Evolutionary conservation across 2,113 vertebrate genomes (phyloP).

Genomic region (Sinocyclocheilus anophthalmus): DNA sequence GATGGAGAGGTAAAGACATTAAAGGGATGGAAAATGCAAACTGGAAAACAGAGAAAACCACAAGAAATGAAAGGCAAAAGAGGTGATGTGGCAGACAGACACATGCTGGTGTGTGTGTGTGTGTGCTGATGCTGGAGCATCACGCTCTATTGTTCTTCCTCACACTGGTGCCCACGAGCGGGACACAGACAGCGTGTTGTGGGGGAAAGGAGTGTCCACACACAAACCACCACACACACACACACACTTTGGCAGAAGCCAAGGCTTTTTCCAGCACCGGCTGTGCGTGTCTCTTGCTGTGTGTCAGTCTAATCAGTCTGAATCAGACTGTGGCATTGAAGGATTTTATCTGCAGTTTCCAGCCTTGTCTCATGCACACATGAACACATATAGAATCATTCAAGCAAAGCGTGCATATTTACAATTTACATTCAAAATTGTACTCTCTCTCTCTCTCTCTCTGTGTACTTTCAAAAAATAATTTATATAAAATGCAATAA

Average conservation of each 20-base stretch:
- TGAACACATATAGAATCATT: background rate
- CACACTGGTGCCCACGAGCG: constrained; percentile 52
- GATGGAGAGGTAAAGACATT: constrained; percentile 6
- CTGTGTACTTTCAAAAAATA: background rate
- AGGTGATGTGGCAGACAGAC: constrained; percentile 57
- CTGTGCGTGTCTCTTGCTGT: constrained; percentile 19
- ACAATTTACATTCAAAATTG: background rate
- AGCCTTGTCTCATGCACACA: constrained; percentile 7
- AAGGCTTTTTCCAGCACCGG: constrained; percentile 38
- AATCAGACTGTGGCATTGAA: constrained; percentile 10
- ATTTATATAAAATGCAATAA: background rate
- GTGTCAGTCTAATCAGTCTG: constrained; percentile 31
- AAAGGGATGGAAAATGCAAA: constrained; percentile 20
- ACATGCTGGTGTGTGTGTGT: constrained; percentile 67
- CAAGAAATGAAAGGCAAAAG: constrained; percentile 57
- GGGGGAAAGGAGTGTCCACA: constrained; percentile 35
- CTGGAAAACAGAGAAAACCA: constrained; percentile 16
- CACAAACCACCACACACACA: constrained; percentile 23
- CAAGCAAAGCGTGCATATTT: background rate
- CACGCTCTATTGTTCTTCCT: constrained; percentile 71
- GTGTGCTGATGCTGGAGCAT: constrained; percentile 70
- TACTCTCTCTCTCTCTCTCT: background rate
- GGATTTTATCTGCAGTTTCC: constrained; percentile 26
- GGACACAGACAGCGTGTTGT: constrained; percentile 63
- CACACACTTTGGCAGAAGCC: constrained; percentile 44